phyloP scores from a whole-genome alignment of 2,888 invertebrate genomes.

The Drosophila formosana region DNA sequence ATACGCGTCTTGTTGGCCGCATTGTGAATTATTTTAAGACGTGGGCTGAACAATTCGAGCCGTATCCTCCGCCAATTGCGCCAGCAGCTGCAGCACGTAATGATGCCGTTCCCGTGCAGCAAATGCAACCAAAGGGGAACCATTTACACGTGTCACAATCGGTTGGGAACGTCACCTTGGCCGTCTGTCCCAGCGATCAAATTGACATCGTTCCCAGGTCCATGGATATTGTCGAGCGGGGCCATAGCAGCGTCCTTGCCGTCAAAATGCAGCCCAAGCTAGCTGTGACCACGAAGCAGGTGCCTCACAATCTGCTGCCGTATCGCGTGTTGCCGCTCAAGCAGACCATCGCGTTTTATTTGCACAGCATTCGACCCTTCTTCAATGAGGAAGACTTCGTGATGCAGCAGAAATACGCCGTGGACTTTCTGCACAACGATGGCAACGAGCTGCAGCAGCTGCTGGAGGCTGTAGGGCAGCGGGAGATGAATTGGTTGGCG shows the following conservation, averaged over 20 bases:
- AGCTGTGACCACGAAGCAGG: not conserved
- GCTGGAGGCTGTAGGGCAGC: slow-evolving; percentile 88
- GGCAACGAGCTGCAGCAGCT: slow-evolving; percentile 86
- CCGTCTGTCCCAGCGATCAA: not conserved
- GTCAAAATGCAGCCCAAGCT: not conserved
- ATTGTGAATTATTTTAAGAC: slow-evolving; percentile 10
- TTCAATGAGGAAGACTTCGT: slow-evolving; percentile 89
- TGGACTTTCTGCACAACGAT: slow-evolving; percentile 68
- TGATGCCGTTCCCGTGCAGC: not conserved
- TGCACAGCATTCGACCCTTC: slow-evolving; percentile 92
- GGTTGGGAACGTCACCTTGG: not conserved
- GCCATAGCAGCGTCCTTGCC: not conserved
- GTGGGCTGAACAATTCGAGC: slow-evolving; percentile 10
- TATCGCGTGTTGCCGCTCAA: slow-evolving; percentile 92
- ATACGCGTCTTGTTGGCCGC: not conserved
- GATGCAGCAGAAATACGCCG: slow-evolving; percentile 88
- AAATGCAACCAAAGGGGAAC: not conserved
- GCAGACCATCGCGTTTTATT: slow-evolving; percentile 91
- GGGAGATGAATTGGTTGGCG: slow-evolving; percentile 92
- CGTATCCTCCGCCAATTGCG: not conserved
- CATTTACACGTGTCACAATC: not conserved
- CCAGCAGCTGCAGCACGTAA: not conserved
- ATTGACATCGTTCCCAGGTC: not conserved
- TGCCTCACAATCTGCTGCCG: slow-evolving; percentile 49
- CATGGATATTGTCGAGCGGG: not conserved